Base-by-base conservation (phyloP, 2,113 vertebrate genomes). In the Psephotus haematonotus region DNA sequence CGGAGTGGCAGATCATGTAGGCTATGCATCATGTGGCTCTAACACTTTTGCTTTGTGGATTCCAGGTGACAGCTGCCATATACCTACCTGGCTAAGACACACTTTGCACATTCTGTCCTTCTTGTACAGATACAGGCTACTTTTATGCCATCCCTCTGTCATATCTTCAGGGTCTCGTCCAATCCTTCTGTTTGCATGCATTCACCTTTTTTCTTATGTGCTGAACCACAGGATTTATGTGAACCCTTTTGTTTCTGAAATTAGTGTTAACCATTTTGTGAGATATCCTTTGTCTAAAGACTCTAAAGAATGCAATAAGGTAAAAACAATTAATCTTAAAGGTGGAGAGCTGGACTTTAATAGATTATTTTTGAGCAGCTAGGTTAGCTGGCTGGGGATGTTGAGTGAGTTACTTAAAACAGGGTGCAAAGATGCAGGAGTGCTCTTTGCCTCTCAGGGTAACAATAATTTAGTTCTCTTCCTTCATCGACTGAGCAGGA, bases 1-100 rank as follows among this genome's bases (percentile, higher is more conserved):
- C 47, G 10, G 33, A 53, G 53, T 8, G 9, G 27, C 57, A 83
- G 47, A 37, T 39, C 23, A 29, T 3, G 4, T 17, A 44, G 25
- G 23, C 50, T 68, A 59, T 22, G 20, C 6, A 27, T 29, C 62
- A 8, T 1, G 33, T 47, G 44, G 0, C 49, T 31, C 81, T 46
- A 7, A 33, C 0, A 0, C 18, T 60, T 68, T 44, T 50, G 71
- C 49, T 39, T 17, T 70, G 59, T 44, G 37, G 17, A 5, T 9
- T 39, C 39, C 29, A 50, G 49, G 17, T 62, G 59, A 39, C 47
- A 72, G 28, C 49, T 95, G 68, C 47, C 63, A 29, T 52, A 7
- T n/a, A 33, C 39, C n/a, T 53, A 43, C 0, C 9, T 2, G 2
- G 1, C 20, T 17, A 2, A 43, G 39, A 44, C 15, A n/a, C 7